Conservation (phyloP, 2,113 vertebrate genomes). For the Herpetotheres cachinnans region DNA sequence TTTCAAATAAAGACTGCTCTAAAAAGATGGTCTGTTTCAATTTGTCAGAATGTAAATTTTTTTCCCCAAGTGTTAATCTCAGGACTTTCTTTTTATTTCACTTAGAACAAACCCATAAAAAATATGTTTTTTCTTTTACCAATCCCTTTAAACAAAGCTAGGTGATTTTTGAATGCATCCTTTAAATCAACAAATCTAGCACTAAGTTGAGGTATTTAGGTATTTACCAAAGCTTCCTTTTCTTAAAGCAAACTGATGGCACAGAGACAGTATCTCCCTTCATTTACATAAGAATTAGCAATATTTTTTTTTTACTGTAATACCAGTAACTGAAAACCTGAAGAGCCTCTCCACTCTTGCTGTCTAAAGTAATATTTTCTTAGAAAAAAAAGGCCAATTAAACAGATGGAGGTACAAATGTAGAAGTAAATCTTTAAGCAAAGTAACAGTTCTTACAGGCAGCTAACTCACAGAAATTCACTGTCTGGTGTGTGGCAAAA, state of each 20-base stretch:
- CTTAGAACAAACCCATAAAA: not conserved
- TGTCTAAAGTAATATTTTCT: not conserved
- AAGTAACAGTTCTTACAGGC: not conserved
- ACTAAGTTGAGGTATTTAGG: not conserved
- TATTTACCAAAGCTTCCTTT: not conserved
- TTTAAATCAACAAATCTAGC: not conserved
- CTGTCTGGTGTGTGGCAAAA: not conserved
- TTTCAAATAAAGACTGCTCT: not conserved
- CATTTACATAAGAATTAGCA: not conserved
- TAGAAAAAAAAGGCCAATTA: not conserved
- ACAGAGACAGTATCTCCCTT: not conserved
- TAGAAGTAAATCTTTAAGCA: not conserved
- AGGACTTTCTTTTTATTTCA: not conserved
- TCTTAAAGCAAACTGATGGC: not conserved
- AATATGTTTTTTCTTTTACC: not conserved
- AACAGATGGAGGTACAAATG: not conserved
- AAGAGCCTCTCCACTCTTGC: not conserved
- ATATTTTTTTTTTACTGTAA: not conserved
- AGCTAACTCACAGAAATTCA: not conserved
- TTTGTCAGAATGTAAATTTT: not conserved
- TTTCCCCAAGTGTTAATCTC: not conserved
- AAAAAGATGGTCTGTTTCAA: not conserved
- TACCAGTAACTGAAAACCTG: not conserved
- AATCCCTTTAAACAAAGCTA: not conserved
- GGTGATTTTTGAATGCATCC: not conserved